Conservation (phyloP, 2,888 invertebrate species). For the Acanthopleura granulata region DNA sequence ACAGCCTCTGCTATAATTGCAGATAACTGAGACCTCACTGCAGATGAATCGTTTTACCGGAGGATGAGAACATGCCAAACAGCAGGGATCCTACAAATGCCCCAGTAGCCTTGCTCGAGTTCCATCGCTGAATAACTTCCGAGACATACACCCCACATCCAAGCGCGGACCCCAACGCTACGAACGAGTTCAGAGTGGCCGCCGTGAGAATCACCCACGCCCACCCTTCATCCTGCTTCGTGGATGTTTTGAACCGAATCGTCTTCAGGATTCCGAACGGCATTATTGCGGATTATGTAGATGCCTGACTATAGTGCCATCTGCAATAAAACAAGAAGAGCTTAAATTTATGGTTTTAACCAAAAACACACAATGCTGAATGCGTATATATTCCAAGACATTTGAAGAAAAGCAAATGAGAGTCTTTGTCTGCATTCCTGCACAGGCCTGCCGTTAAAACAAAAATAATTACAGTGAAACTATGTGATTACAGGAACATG, state of each 20-base stretch:
- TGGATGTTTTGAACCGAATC: neutral
- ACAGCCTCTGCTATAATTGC: too few species aligned
- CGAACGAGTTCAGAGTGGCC: conserved; percentile 1
- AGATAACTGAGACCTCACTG: too few species aligned
- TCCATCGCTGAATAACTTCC: conserved; percentile 4
- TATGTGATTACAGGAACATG: too few species aligned
- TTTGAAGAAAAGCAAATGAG: too few species aligned
- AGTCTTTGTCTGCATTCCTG: too few species aligned
- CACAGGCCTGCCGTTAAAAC: too few species aligned
- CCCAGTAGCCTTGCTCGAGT: neutral
- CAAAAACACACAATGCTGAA: too few species aligned
- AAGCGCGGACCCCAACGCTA: neutral
- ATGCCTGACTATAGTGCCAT: too few species aligned
- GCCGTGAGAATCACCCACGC: neutral
- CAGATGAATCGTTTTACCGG: neutral
- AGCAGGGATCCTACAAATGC: conserved; percentile 13
- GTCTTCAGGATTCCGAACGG: neutral
- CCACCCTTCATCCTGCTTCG: conserved; percentile 13
- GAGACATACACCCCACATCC: conserved; percentile 15
- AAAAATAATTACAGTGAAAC: too few species aligned
- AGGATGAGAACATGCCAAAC: conserved; percentile 7
- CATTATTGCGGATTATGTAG: neutral
- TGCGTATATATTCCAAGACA: too few species aligned
- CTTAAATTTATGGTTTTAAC: too few species aligned
- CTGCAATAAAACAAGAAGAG: too few species aligned